Evolutionary conservation across 2,888 invertebrate genomes (phyloP), one percentile per base, ranked within the genome.

Genomic region (Dolichopus griseipennis): DNA sequence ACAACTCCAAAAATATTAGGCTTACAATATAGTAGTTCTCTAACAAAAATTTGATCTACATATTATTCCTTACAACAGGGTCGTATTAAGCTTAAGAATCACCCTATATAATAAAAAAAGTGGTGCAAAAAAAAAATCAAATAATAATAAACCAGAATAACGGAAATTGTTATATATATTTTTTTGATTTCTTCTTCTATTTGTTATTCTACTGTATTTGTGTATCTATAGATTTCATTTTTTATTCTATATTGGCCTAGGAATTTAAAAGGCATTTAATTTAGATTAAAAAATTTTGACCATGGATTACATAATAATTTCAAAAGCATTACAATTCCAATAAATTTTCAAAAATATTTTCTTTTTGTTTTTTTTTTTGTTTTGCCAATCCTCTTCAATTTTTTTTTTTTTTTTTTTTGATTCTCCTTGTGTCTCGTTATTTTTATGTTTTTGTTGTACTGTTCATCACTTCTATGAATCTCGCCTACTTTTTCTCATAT

Each of bases 271-370:
- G 52, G 18, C 52, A 52, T 52, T 52, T 52, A 52, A 52, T 52
- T 52, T 52, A 52, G 52, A 52, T 52, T 52, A 52, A 52, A 52
- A 52, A 52, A 52, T 52, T 52, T 52, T 52, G 52, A 52, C 52
- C 52, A 52, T 43, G 43, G 43, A 43, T 52, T 52, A 52, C 52
- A 52, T 52, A 52, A 52, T 52, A 52, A 52, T 52, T 52, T 52
- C n/a, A 18, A 52, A 52, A 52, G n/a, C 52, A 52, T 52, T 52
- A 52, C 52, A 52, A 52, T 52, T 52, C 52, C 52, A 52, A 52
- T 52, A 52, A 52, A 52, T 52, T 52, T 52, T 52, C 52, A 9
- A 27, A 27, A 4, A 27, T 27, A 4, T 27, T 27, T 27, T 27
- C 5, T 27, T 27, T 27, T 27, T 6, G 1, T 27, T 27, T 27